phyloP scores from a whole-genome alignment of 2,888 invertebrate species.

The Doris montereyensis region DNA sequence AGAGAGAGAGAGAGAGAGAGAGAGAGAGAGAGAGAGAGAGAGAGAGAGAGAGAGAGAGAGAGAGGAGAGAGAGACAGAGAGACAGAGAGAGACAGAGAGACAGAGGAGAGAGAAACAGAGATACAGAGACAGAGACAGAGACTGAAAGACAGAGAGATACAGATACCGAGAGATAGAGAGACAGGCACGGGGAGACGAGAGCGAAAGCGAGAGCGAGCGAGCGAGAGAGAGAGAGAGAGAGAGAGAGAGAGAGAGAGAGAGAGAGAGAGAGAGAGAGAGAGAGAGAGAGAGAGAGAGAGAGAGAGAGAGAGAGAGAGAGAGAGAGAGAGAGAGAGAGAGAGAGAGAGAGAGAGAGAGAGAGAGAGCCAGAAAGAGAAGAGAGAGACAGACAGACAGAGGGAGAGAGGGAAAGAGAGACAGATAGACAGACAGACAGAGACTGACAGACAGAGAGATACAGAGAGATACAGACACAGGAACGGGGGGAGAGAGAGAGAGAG shows the following conservation, averaged over 20 bases:
- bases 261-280: not conserved
- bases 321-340: not conserved
- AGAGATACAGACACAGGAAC: too few species aligned
- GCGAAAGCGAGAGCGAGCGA: too few species aligned
- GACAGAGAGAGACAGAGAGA: constrained; percentile 33
- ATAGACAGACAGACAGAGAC: too few species aligned
- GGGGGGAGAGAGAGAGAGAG: not conserved
- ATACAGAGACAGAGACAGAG: not conserved
- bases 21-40: not conserved
- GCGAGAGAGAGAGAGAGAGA: constrained; percentile 5
- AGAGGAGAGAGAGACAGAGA: not conserved
- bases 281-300: constrained; percentile 2
- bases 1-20: not conserved
- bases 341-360: too few species aligned
- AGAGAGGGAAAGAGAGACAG: too few species aligned
- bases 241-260: constrained; percentile 26
- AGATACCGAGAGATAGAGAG: too few species aligned
- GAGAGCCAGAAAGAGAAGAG: too few species aligned
- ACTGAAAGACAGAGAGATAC: too few species aligned
- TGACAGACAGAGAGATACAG: too few species aligned
- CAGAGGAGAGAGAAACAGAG: constrained; percentile 14
- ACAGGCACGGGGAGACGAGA: too few species aligned
- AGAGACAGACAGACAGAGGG: too few species aligned
- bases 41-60: not conserved
- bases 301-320: constrained; percentile 23